Conservation (phyloP, 2,113 vertebrate species). For the Xiphorhynchus elegans region DNA sequence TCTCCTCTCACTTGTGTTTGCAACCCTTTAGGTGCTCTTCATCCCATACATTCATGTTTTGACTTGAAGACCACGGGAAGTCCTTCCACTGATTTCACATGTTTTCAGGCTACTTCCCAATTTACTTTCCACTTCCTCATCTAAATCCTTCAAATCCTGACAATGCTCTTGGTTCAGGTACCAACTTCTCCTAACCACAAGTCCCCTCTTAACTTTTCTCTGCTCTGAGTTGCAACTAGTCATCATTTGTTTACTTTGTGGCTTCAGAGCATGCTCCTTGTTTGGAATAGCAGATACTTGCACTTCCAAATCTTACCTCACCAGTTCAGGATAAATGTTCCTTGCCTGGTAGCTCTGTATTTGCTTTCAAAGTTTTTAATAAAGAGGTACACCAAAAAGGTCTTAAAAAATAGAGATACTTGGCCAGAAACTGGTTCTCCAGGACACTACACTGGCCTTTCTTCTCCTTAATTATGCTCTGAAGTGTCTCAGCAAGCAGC, state of each 20-base stretch:
- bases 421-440: background rate
- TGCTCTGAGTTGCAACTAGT: background rate
- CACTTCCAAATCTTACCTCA: slow-evolving; percentile 8
- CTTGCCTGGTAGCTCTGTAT: background rate
- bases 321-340: background rate
- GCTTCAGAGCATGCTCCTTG: background rate
- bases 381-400: background rate
- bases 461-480: background rate
- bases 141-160: background rate
- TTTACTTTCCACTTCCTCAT: background rate
- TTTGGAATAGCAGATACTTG: background rate
- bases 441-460: background rate
- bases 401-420: background rate
- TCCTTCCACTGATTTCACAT: background rate
- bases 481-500: background rate
- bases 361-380: background rate
- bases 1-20: background rate
- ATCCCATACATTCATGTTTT: background rate
- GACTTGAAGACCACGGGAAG: background rate
- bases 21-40: background rate
- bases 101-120: background rate
- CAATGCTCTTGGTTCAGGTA: background rate
- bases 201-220: background rate
- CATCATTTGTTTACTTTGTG: background rate
- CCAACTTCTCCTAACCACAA: background rate